Percentiles rank a stretch among this genome's conserved stretches.
Conservation (phyloP, 2,888 invertebrate genomes). For the Frankliniella intonsa region DNA sequence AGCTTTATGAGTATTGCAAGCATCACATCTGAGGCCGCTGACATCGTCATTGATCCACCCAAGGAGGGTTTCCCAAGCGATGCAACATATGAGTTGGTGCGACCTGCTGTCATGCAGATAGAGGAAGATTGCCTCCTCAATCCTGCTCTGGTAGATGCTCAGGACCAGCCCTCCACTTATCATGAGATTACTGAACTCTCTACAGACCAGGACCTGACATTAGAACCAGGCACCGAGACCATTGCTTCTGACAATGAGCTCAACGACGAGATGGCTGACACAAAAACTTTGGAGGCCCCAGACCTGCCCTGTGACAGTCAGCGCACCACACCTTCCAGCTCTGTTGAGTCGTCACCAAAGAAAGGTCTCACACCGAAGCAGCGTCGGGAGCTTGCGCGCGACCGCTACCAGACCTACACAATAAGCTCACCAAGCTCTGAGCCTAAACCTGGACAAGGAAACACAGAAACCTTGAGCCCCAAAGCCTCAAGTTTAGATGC, state of each 20-base stretch:
- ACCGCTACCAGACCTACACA: slow-evolving; percentile 73
- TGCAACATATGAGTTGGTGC: background rate
- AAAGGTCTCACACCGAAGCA: slow-evolving; percentile 72
- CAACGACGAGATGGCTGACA: slow-evolving; percentile 57
- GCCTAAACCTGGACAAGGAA: slow-evolving; percentile 40
- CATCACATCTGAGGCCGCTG: slow-evolving; percentile 56
- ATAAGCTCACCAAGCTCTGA: slow-evolving; percentile 47
- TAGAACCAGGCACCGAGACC: slow-evolving; percentile 41
- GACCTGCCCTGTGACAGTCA: background rate
- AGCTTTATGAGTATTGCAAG: slow-evolving; percentile 82
- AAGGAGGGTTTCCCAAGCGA: background rate
- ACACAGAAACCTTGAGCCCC: slow-evolving; percentile 34
- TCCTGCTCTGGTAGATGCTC: background rate
- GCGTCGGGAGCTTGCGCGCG: slow-evolving; percentile 66
- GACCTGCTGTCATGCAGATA: background rate
- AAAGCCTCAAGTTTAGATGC: slow-evolving; percentile 40
- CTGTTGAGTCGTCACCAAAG: slow-evolving; percentile 71
- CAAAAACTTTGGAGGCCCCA: slow-evolving; percentile 60
- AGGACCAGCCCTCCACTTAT: slow-evolving; percentile 40
- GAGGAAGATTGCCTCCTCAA: background rate
- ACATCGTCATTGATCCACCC: slow-evolving; percentile 34
- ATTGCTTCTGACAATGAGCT: slow-evolving; percentile 46
- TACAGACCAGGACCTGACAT: slow-evolving; percentile 45
- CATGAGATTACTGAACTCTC: slow-evolving; percentile 41
- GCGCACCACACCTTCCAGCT: slow-evolving; percentile 48